Conservation (phyloP, 2,888 invertebrate species). For the Tetragnatha montana region DNA sequence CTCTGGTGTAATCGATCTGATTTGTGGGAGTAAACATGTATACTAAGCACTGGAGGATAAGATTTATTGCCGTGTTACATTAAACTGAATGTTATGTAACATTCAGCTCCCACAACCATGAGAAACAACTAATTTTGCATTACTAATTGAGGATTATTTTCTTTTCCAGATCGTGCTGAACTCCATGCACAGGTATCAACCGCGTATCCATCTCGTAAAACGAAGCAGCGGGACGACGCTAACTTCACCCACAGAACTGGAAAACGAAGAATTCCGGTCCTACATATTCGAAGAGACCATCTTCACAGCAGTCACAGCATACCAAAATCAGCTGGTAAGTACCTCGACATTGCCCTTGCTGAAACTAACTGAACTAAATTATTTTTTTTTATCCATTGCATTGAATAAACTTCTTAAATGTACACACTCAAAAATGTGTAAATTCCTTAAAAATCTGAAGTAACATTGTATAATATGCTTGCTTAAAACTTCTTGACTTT, state of each 20-base stretch:
- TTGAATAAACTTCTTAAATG: not conserved
- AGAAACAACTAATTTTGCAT: not conserved
- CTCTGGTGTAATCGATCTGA: too few species aligned
- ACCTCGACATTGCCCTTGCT: not conserved
- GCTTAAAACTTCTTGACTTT: too few species aligned
- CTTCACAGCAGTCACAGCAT: slow-evolving; percentile 99
- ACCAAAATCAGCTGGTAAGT: slow-evolving; percentile 97
- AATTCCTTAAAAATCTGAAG: too few species aligned
- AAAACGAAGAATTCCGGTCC: slow-evolving; percentile 94
- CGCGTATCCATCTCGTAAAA: slow-evolving; percentile 95
- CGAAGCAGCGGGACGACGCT: slow-evolving; percentile 81
- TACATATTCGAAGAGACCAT: slow-evolving; percentile 98
- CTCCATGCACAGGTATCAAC: slow-evolving; percentile 99
- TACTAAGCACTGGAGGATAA: too few species aligned
- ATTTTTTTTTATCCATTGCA: not conserved
- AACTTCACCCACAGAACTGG: slow-evolving; percentile 86
- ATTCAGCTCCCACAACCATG: too few species aligned
- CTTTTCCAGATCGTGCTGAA: slow-evolving; percentile 91
- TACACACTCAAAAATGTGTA: not conserved
- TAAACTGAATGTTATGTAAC: too few species aligned
- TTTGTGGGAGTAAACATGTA: too few species aligned
- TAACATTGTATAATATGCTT: too few species aligned
- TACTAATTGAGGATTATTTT: not conserved
- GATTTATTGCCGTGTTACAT: too few species aligned
- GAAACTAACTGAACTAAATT: not conserved